Conservation (phyloP, 2,888 invertebrate species). For the Agapostemon virescens region DNA sequence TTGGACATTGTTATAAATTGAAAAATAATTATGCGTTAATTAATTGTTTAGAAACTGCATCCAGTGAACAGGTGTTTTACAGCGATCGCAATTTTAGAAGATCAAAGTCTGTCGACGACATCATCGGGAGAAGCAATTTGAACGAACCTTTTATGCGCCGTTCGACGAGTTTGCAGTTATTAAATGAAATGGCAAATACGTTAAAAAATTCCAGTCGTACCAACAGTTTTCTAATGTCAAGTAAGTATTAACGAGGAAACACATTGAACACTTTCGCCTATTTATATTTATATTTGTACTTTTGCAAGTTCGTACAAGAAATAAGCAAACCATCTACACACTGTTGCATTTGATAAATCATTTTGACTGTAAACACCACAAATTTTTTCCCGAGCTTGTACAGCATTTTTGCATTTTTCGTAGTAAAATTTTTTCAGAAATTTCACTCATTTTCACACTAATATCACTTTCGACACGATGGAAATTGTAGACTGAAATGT, state of each 20-base stretch:
- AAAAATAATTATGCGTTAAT: background rate
- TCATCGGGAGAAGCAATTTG: constrained; percentile 83
- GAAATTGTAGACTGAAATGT: no score
- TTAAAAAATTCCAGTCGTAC: constrained; percentile 30
- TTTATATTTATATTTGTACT: no score
- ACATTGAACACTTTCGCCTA: no score
- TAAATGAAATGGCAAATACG: constrained; percentile 80
- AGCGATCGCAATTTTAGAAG: constrained; percentile 75
- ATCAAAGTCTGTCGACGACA: constrained; percentile 90
- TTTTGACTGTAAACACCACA: no score
- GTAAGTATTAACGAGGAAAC: constrained; percentile 35
- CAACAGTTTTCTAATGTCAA: constrained; percentile 42
- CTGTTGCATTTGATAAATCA: no score
- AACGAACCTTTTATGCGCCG: constrained; percentile 80
- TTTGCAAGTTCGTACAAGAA: no score
- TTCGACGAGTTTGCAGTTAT: constrained; percentile 85
- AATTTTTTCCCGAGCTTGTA: no score
- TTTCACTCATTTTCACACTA: no score
- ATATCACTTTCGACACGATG: no score
- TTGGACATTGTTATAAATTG: background rate
- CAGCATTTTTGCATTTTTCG: no score
- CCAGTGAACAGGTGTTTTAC: constrained; percentile 42
- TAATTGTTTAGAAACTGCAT: constrained; percentile 45
- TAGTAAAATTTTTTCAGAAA: no score
- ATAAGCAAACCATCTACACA: no score